Evolutionary conservation across 2,113 vertebrate species (phyloP), one percentile per base, ranked within the genome.

Genomic region (Plecotus auritus): DNA sequence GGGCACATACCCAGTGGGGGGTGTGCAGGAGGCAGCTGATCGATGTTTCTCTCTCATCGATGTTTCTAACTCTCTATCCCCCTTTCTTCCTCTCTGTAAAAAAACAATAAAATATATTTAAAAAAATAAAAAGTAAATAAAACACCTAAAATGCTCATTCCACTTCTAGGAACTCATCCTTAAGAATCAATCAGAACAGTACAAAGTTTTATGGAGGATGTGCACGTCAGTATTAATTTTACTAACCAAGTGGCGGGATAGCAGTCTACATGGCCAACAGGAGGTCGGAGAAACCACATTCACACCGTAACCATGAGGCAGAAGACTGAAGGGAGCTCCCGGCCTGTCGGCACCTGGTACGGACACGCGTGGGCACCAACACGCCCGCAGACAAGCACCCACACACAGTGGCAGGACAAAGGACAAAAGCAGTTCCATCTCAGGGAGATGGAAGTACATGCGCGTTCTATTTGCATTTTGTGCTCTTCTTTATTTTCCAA

Each of bases 241-340:
- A 37, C 5, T 9, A 35, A 59, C 66, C 18, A 70, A 42, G 0
- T 5, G 22, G 37, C n/a, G 70, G 7, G 20, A 28, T 26, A 9
- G 37, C 6, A 22, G 23, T 47, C 45, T 23, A 5, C 13, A 9
- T 0, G 17, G 12, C 64, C 73, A 12, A 0, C 1, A 47, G 47
- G 67, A 40, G 11, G 23, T 8, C 17, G 30, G 11, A 28, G 61
- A 32, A 22, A 22, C 17, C 0, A 35, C 2, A 5, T 3, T 30
- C 30, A 26, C 49, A 49, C 4, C 2, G 0, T 1, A 0, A 2
- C 5, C 0, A 0, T 1, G 0, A 12, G 20, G 42, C 35, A 28
- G 61, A 42, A 76, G 28, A 64, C 28, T 13, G 81, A 66, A 23
- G 22, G 37, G 16, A 37, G 73, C 72, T 28, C 59, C 59, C 35